phyloP scores from a whole-genome alignment of 2,113 vertebrate species.

The Meleagris gallopavo region DNA sequence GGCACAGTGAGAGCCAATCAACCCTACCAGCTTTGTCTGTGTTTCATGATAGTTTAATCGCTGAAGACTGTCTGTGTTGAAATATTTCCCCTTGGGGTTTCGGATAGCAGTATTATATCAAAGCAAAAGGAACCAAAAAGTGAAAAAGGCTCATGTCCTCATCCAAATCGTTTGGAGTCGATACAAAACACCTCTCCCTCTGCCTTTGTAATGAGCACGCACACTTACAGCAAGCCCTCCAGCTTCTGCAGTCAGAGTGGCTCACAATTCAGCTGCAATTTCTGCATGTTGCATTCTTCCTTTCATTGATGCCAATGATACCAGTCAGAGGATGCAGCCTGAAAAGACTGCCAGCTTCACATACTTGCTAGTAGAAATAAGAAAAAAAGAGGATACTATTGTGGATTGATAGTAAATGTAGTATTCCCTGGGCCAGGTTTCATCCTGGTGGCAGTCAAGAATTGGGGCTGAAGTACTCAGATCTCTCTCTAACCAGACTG shows the following conservation, averaged over 20 bases:
- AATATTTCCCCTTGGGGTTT: slow-evolving; percentile 32
- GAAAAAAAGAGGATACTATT: neutral
- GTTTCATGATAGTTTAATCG: slow-evolving; percentile 45
- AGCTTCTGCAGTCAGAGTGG: neutral
- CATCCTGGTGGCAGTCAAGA: neutral
- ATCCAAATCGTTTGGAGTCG: neutral
- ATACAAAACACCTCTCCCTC: neutral
- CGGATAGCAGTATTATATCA: neutral
- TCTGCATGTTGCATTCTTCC: neutral
- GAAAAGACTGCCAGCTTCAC: neutral
- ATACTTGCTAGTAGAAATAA: neutral
- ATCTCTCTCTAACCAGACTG: neutral
- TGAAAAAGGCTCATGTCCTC: neutral
- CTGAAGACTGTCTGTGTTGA: slow-evolving; percentile 5
- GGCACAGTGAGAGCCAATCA: slow-evolving; percentile 3
- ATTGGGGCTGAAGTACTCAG: neutral
- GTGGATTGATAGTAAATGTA: neutral
- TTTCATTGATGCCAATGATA: neutral
- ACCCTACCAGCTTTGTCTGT: neutral
- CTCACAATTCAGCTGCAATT: neutral
- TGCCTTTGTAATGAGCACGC: neutral
- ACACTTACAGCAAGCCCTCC: neutral
- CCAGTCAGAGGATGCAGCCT: neutral
- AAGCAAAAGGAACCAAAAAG: neutral
- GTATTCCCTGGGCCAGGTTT: neutral